A percentile compares a stretch with the other conserved stretches of the same genome.
Evolutionary conservation across 2,113 vertebrate species (phyloP).

Genomic region (Clarias macrocephalus): DNA sequence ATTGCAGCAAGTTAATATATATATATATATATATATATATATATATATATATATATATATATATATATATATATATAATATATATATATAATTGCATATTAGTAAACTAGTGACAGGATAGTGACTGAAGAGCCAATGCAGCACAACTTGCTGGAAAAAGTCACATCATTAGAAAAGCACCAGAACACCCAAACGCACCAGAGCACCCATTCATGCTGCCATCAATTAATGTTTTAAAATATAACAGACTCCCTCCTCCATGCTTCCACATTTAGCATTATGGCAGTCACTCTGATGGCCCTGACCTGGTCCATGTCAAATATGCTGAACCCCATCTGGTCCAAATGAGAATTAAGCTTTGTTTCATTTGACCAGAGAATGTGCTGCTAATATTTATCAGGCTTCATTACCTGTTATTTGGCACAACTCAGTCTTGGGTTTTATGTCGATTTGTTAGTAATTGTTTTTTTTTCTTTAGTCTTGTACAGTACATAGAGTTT

Average conservation of each 20-base stretch:
- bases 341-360: neutral
- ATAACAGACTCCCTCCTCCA: neutral
- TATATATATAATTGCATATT: too few species aligned
- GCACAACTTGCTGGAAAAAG: too few species aligned
- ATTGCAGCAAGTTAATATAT: neutral
- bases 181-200: too few species aligned
- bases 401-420: neutral
- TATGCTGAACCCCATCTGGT: neutral
- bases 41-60: too few species aligned
- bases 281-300: neutral
- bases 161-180: too few species aligned
- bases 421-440: neutral
- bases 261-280: neutral
- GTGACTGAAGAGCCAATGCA: too few species aligned
- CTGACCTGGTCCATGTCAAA: neutral
- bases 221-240: neutral
- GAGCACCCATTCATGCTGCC: neutral
- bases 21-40: too few species aligned
- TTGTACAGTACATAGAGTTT: too few species aligned
- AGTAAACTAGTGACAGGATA: too few species aligned
- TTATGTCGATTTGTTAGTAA: neutral
- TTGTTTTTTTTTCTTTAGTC: neutral
- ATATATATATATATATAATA: too few species aligned
- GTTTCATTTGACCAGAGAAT: neutral
- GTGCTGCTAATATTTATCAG: neutral